Evolutionary conservation across 2,888 invertebrate genomes (phyloP), one percentile per base, ranked within the genome.

Genomic region (Leptinotarsa peninsularis): DNA sequence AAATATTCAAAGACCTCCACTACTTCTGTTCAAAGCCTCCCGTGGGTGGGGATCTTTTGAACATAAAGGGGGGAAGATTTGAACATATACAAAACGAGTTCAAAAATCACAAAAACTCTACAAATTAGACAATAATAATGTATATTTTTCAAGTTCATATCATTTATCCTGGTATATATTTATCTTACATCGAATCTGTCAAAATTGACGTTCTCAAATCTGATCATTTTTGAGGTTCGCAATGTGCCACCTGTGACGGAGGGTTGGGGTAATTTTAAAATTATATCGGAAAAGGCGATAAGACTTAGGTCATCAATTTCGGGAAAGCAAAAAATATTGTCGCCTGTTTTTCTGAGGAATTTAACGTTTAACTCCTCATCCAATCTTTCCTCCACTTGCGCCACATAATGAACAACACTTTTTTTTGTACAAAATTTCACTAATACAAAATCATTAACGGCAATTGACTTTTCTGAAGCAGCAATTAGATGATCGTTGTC

Each of bases 351-450:
- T 23, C 60, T 13, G 5, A 60, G 27, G 17, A 60, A 60, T 17
- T 60, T 23, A 13, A 60, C 60, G 4, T 60, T 60, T 23, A 60
- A 60, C 21, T 60, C 60, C 23, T 23, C 27, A 13, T 60, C 14
- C 5, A 60, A 60, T 17, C 3, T 60, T 60, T 60, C 60, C 60
- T 60, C 60, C 17, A 60, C 60, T 17, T 23, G 21, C 4, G 23
- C 27, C 17, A 21, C 27, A 60, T 60, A 60, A 60, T 10, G 23
- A 23, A 60, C 23, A 60, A 60, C 60, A 23, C n/a, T 23, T 60
- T 60, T 27, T 60, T 60, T 60, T 21, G 60, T 60, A 23, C 17
- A 23, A 23, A 60, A 60, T 60, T 60, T 27, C 17, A 60, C 60
- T 23, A 60, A 23, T 60, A 60, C 23, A 15, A 60, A 60, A 60